Conservation (phyloP, 2,113 vertebrate species). For the Rhipidura dahli region DNA sequence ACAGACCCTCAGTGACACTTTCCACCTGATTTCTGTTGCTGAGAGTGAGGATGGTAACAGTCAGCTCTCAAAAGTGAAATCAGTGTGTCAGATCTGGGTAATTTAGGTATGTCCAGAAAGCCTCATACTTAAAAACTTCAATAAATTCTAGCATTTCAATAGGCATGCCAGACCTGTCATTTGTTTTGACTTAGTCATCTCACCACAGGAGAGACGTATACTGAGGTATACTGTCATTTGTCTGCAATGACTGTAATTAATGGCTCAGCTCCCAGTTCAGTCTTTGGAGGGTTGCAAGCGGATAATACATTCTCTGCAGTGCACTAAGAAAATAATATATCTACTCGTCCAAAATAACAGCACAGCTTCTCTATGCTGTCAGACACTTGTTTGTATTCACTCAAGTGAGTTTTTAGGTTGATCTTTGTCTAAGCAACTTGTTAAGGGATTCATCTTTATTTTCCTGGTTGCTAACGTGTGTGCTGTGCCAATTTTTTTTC, state of each 20-base stretch:
- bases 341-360: background rate
- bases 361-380: background rate
- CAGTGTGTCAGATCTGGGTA: background rate
- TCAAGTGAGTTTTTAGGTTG: constrained; percentile 1
- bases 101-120: background rate
- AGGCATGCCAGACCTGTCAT: background rate
- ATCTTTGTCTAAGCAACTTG: background rate
- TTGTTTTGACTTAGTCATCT: background rate
- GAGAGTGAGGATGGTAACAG: background rate
- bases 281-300: background rate
- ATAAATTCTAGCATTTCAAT: background rate
- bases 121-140: background rate
- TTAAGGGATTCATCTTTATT: background rate
- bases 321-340: background rate
- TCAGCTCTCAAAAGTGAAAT: background rate
- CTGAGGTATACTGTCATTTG: background rate
- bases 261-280: background rate
- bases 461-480: background rate
- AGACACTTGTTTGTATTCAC: background rate
- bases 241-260: background rate
- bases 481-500: background rate
- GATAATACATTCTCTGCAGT: background rate
- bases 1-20: background rate
- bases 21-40: background rate
- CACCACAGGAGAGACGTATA: background rate